These are phyloP conservation scores for Eira barbara DNA, from an alignment of 2,113 vertebrate genomes.

Conservation along the genomic window DNA sequence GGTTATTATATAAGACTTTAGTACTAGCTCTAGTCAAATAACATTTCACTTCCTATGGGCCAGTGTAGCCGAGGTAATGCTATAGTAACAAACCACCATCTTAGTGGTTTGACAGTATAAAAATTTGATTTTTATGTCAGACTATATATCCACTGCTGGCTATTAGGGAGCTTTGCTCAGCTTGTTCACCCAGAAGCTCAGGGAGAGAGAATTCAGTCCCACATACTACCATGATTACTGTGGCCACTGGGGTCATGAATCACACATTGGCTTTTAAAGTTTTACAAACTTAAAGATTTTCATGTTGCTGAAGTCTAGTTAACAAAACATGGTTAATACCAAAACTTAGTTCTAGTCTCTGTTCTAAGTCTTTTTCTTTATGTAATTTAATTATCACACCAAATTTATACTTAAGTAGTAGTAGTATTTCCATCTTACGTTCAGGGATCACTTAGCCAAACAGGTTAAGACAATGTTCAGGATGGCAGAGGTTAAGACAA, in stretches of 20 bases:
- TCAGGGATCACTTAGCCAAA: neutral
- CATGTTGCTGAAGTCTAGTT: neutral
- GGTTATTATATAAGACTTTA: neutral
- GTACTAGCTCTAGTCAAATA: neutral
- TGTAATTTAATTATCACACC: neutral
- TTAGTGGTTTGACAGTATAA: neutral
- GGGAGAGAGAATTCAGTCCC: neutral
- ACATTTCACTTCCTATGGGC: neutral
- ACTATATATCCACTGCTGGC: neutral
- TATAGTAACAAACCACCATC: neutral
- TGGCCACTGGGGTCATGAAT: no score
- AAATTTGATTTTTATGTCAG: neutral
- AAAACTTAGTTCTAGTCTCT: neutral
- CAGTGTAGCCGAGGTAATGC: neutral
- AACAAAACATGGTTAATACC: neutral
- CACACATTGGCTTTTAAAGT: neutral
- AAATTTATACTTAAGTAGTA: neutral
- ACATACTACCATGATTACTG: neutral
- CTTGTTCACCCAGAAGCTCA: neutral
- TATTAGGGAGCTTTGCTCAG: neutral
- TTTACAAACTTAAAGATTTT: neutral
- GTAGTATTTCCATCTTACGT: neutral
- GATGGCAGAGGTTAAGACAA: neutral
- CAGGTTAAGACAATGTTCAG: neutral
- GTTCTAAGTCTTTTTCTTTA: neutral